A percentile compares a stretch with the other conserved stretches of the same genome.
Evolutionary conservation across 2,113 vertebrate genomes (phyloP).

Genomic region (Dendropsophus ebraccatus): DNA sequence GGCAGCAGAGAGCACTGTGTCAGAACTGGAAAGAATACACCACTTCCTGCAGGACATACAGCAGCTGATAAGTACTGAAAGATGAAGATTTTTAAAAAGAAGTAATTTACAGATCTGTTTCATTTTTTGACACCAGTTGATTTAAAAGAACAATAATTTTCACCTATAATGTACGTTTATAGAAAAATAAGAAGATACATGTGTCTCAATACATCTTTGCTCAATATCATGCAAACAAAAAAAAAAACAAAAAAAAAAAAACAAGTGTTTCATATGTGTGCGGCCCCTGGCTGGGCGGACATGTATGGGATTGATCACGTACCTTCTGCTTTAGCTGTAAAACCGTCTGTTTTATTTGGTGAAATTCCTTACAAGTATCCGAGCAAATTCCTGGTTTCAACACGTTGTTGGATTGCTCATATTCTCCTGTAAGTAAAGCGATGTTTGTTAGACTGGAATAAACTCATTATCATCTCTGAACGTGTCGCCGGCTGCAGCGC

Average conservation of each 20-base stretch:
- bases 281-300: background rate
- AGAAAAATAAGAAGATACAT: background rate
- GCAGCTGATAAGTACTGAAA: too few relatives aligned
- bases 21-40: too few relatives aligned
- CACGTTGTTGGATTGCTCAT: slow-evolving; percentile 83
- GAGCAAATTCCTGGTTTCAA: slow-evolving; percentile 84
- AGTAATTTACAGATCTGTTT: too few relatives aligned
- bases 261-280: slow-evolving; percentile 27
- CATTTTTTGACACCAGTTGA: too few relatives aligned
- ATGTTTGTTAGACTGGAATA: background rate
- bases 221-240: too few relatives aligned
- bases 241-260: too few relatives aligned
- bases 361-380: slow-evolving; percentile 91
- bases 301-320: slow-evolving; percentile 39
- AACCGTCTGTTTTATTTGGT: slow-evolving; percentile 91
- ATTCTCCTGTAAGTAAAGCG: slow-evolving; percentile 74
- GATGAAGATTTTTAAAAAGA: too few relatives aligned
- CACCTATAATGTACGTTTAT: too few relatives aligned
- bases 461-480: slow-evolving; percentile 21
- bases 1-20: too few relatives aligned
- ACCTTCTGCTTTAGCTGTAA: slow-evolving; percentile 96
- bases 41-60: too few relatives aligned
- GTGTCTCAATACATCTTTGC: too few relatives aligned
- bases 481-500: background rate
- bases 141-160: too few relatives aligned